Conservation (phyloP, 1,140 invertebrate species). For the Conopomorpha cramerella region DNA sequence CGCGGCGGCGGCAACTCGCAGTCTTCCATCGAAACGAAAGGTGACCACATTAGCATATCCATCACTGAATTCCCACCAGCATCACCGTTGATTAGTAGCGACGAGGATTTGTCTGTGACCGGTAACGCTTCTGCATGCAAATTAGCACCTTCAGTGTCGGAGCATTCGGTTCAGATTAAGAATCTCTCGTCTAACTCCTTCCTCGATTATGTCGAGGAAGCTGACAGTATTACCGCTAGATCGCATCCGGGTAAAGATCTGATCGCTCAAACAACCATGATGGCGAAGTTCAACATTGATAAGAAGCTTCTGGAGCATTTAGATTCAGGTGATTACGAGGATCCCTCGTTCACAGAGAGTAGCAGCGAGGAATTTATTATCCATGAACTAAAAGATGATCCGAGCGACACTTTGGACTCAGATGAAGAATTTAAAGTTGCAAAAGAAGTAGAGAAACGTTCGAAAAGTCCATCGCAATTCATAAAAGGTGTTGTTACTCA, state of each 20-base stretch:
- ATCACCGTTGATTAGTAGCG: slow-evolving; percentile 39
- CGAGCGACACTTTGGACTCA: too few species aligned
- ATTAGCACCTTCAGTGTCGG: slow-evolving; percentile 31
- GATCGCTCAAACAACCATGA: slow-evolving; percentile 42
- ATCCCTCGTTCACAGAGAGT: slow-evolving; percentile 39
- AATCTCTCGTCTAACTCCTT: slow-evolving; percentile 41
- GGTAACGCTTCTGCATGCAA: slow-evolving; percentile 44
- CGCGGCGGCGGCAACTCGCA: slow-evolving; percentile 44
- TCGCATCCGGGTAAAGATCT: slow-evolving; percentile 28
- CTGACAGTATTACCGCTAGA: slow-evolving; percentile 26
- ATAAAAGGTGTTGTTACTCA: slow-evolving; percentile 14
- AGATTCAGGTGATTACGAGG: slow-evolving; percentile 40
- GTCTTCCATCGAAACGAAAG: slow-evolving; percentile 46
- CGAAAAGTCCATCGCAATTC: slow-evolving; percentile 18
- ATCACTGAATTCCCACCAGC: slow-evolving; percentile 32
- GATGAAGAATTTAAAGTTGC: slow-evolving; percentile 7
- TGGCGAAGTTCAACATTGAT: slow-evolving; percentile 49
- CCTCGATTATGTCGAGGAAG: slow-evolving; percentile 35
- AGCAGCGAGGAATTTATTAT: slow-evolving; percentile 39
- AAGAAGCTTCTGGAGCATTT: slow-evolving; percentile 40
- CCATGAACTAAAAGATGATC: slow-evolving; percentile 17
- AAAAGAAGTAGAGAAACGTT: slow-evolving; percentile 5
- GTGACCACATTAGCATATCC: slow-evolving; percentile 46
- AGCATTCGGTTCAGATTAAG: slow-evolving; percentile 28
- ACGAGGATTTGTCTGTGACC: slow-evolving; percentile 45